These are phyloP conservation scores for Zoanthus solanderi DNA, from an alignment of 92 coral and sea anemone genomes.

Conservation along the genomic window DNA sequence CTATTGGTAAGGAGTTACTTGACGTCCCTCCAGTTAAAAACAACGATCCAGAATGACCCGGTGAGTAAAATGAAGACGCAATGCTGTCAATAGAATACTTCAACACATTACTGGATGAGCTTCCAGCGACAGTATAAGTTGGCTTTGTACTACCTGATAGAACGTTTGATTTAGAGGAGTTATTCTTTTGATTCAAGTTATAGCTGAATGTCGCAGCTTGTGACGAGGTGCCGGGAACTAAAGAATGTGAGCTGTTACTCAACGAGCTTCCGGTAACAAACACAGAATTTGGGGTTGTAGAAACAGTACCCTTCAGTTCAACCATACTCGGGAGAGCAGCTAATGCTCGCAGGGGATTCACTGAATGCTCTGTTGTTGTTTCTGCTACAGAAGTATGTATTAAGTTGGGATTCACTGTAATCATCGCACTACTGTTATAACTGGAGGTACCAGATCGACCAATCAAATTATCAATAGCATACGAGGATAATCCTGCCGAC, in stretches of 20 bases:
- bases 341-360: conserved; percentile 61
- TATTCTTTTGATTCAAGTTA: conserved; percentile 14
- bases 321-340: conserved; percentile 70
- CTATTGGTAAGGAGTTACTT: conserved; percentile 32
- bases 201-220: conserved; percentile 30
- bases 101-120: conserved; percentile 71
- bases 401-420: conserved; percentile 85
- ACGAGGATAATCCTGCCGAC: conserved; percentile 75
- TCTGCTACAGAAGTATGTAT: conserved; percentile 67
- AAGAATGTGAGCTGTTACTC: conserved; percentile 21
- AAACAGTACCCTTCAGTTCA: conserved; percentile 47
- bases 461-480: conserved; percentile 89
- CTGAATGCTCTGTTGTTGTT: conserved; percentile 26
- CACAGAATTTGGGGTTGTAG: conserved; percentile 37
- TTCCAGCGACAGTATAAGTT: not conserved
- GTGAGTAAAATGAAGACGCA: conserved; percentile 77
- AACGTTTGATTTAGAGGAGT: conserved; percentile 2
- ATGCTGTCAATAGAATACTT: conserved; percentile 89
- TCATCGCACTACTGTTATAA: conserved; percentile 82
- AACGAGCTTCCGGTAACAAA: not conserved
- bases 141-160: not conserved
- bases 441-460: conserved; percentile 75
- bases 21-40: conserved; percentile 43
- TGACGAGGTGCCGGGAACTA: not conserved
- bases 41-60: conserved; percentile 42